Base-by-base conservation (phyloP, 2,888 invertebrate genomes). In the Pseudoips prasinana region DNA sequence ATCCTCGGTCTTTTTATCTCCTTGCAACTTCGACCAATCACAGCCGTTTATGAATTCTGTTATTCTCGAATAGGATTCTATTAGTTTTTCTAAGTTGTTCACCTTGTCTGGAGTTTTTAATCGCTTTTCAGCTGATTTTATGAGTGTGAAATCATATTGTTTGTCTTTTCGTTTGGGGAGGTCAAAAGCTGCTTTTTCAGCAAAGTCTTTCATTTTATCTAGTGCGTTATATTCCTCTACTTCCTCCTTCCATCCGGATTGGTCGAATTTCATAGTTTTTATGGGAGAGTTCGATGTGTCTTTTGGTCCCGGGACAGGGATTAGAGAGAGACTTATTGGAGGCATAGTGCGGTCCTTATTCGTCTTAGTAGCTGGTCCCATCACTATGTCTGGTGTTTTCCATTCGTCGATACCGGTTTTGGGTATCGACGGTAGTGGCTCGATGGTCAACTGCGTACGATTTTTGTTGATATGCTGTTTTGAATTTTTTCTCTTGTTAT, bases 381-480 rank as follows among this genome's bases (percentile, higher is more conserved):
- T 69, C 11, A 75, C 67, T 44, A 79, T 59, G 4, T 86, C 84
- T 18, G 85, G 83, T 42, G 77, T 65, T 64, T 83, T 87, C 82
- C 86, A 82, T 38, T 78, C 79, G 56, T 73, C 56, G 32, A 40
- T 34, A 32, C 35, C 69, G 26, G 52, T 43, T 69, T 73, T 78
- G 25, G 70, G 62, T 49, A 69, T 37, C 28, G 69, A 55, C 24
- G 83, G 81, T 54, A 88, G 65, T 31, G 87, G 78, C 64, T 87
- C 87, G 58, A 88, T 88, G 46, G 83, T 88, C 52, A 88, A 72
- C 70, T 88, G 88, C 41, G 83, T 82, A 61, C 87, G 64, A 64
- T 83, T 86, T 72, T 81, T 84, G 86, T 87, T 85, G 83, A 88
- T 87, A 77, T 87, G 88, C 88, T 88, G 87, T 84, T 69, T 70